Evolutionary conservation across 1,140 invertebrate species (phyloP), one percentile per base, ranked within the genome.

Genomic region (Pseudomyrmex gracilis): DNA sequence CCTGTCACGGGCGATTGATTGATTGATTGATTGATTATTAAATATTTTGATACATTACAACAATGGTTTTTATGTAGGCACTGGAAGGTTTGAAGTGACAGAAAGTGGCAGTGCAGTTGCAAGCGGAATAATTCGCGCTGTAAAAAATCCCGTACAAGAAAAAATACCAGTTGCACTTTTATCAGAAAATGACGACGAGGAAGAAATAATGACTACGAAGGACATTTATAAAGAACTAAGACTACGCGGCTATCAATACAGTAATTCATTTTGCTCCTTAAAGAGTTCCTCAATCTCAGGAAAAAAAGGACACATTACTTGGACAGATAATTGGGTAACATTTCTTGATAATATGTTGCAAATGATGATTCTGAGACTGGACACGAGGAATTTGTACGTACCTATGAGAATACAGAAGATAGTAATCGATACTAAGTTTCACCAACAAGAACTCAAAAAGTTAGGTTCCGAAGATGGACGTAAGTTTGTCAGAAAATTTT

Each of bases 271-370:
- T 94, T 95, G 96, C 85, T 96, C 95, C 13, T 91, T 97, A 10
- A 92, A 95, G 13, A 93, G 95, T 89, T 92, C 90, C 91, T 96
- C 93, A 2, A 93, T 93, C 2, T 94, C 94, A 80, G 95, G 94
- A 34, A 87, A 82, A 0, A 91, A 88, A 15, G 97, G 96, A 22
- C 92, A 91, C 22, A 93, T 97, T 0, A 85, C 88, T 47, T 98
- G 98, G 98, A 93, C 94, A 15, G 96, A 97, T 87, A 98, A 99
- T 92, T 99, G 98, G 98, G 96, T 98, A 0, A 96, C 98, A 0
- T 99, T 98, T 92, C 96, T 99, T 95, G 98, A 99, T 92, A 98
- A 97, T 17, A 97, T 99, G 96, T 93, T 99, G 17, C 98, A 99
- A 92, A 96, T 99, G 84, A 96, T 97, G 84, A 96, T 99, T 63